Percentiles rank a stretch among this genome's conserved stretches.
Evolutionary conservation across 2,888 invertebrate species (phyloP).

Genomic region (Cephus pulcher): DNA sequence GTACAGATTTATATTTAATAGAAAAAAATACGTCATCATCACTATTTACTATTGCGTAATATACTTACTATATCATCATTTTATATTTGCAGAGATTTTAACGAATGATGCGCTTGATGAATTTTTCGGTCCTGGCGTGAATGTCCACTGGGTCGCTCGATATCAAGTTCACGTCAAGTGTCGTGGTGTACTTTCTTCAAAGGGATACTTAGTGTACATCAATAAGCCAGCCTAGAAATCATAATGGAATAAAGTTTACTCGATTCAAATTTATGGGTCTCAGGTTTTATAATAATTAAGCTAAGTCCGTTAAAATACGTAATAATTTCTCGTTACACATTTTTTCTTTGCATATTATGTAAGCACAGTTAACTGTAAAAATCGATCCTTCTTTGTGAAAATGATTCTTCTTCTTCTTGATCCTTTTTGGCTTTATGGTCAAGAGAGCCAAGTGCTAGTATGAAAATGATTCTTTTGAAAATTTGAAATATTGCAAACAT

Average conservation of each 20-base stretch:
- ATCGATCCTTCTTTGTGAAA: neutral
- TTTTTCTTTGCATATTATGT: neutral
- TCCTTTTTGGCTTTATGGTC: too few species aligned
- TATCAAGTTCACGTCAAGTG: slow-evolving; percentile 93
- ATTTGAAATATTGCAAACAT: neutral
- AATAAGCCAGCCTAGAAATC: slow-evolving; percentile 35
- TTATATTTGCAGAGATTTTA: slow-evolving; percentile 68
- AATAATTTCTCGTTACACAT: neutral
- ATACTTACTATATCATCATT: slow-evolving; percentile 9
- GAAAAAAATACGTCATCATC: slow-evolving; percentile 12
- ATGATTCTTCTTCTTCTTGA: neutral
- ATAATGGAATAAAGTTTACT: neutral
- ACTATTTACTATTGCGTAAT: neutral
- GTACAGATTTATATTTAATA: slow-evolving; percentile 11
- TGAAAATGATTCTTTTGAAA: too few species aligned
- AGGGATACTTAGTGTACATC: slow-evolving; percentile 82
- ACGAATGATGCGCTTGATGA: slow-evolving; percentile 71
- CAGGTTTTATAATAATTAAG: neutral
- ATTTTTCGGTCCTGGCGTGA: slow-evolving; percentile 67
- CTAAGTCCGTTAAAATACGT: neutral
- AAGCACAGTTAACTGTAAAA: neutral
- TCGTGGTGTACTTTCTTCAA: slow-evolving; percentile 89
- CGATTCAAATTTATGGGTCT: neutral
- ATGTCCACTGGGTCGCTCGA: slow-evolving; percentile 81
- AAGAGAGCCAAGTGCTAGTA: too few species aligned